Percentiles rank a stretch among this genome's conserved stretches.
These are phyloP conservation scores for Sycophila sp. DNA, from an alignment of 1,140 invertebrate species.

Conservation along the genomic window DNA sequence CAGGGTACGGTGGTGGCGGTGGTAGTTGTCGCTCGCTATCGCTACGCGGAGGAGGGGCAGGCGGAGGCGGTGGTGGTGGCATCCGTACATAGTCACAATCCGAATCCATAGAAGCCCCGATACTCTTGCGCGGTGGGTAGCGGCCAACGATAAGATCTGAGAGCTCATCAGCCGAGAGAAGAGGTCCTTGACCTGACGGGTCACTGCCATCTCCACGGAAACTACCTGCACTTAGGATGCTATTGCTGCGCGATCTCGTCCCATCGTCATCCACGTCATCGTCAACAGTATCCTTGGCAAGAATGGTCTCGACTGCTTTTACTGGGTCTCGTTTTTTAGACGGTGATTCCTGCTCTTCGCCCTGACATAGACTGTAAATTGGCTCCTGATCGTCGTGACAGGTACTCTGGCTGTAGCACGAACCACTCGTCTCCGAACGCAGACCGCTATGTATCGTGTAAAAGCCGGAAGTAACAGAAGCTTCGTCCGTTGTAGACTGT, in stretches of 20 bases:
- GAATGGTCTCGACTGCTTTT: not conserved
- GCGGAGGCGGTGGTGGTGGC: conserved; percentile 75
- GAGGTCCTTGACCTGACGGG: conserved; percentile 78
- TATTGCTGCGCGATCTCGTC: conserved; percentile 73
- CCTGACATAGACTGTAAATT: conserved; percentile 35
- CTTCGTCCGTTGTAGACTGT: conserved; percentile 63
- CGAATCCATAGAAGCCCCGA: conserved; percentile 84
- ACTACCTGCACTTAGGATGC: conserved; percentile 78
- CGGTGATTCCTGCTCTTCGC: conserved; percentile 41
- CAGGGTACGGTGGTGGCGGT: conserved; percentile 58
- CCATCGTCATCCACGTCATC: conserved; percentile 50
- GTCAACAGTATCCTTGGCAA: not conserved
- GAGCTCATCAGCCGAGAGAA: conserved; percentile 81
- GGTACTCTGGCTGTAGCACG: conserved; percentile 23
- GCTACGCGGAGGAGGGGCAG: conserved; percentile 69
- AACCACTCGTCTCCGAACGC: conserved; percentile 53
- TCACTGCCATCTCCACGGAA: conserved; percentile 88
- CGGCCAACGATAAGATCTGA: conserved; percentile 84
- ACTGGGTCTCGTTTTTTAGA: not conserved
- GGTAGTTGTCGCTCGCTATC: conserved; percentile 69
- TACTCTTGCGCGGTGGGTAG: conserved; percentile 82
- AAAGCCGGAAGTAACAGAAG: conserved; percentile 63
- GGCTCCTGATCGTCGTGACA: conserved; percentile 31
- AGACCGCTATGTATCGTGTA: conserved; percentile 64
- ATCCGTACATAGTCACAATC: conserved; percentile 89